Conservation (phyloP, 2,113 vertebrate genomes). For the Myotis lucifugus region DNA sequence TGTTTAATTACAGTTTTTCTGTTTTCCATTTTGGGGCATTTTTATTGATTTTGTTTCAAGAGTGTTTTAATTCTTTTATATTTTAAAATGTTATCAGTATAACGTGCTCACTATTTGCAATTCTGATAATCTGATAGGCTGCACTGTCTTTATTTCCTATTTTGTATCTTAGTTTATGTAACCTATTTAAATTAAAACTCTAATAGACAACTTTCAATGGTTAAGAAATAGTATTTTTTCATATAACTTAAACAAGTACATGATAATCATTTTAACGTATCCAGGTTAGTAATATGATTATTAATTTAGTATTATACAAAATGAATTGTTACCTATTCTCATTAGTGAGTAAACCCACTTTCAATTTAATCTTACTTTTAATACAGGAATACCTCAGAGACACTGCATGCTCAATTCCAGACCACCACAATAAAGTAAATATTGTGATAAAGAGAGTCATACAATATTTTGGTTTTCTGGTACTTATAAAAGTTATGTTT, state of each 20-base stretch:
- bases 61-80: neutral
- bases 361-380: slow-evolving; percentile 19
- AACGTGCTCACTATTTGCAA: neutral
- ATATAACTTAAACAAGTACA: neutral
- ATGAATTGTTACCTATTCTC: neutral
- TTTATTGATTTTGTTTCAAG: slow-evolving; percentile 5
- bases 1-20: neutral
- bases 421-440: neutral
- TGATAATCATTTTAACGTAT: neutral
- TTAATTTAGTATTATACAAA: neutral
- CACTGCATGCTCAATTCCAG: neutral
- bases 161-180: slow-evolving; percentile 1
- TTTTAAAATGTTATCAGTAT: neutral
- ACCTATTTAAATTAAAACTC: slow-evolving; percentile 8
- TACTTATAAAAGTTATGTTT: neutral
- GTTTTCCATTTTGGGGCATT: neutral
- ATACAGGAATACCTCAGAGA: neutral
- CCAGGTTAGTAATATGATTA: neutral
- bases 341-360: neutral
- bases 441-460: neutral
- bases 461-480: neutral
- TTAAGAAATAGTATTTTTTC: neutral
- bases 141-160: neutral
- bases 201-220: neutral
- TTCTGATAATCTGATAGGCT: neutral